A percentile compares a stretch with the other conserved stretches of the same genome.
Conservation (phyloP, 2,888 invertebrate species). For the Standfussiana lucernea region DNA sequence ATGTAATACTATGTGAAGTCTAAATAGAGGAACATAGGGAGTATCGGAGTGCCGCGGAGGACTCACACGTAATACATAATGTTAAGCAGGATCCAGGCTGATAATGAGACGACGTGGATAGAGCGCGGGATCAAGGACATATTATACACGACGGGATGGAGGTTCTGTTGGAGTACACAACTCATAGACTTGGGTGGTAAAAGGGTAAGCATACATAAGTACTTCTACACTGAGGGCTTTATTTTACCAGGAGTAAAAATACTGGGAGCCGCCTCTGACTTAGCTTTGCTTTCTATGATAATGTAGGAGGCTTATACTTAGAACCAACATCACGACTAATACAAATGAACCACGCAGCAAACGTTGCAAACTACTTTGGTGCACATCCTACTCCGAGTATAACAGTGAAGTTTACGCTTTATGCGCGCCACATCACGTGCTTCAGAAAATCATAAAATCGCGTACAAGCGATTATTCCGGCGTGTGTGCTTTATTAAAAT, state of each 20-base stretch:
- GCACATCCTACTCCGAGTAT: not conserved
- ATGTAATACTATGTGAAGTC: not conserved
- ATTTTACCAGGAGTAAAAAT: not conserved
- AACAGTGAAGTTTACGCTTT: not conserved
- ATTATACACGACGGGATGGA: not conserved
- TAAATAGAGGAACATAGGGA: not conserved
- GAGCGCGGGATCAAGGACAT: constrained; percentile 7
- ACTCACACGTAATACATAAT: constrained; percentile 7
- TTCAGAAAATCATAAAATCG: too few relatives aligned
- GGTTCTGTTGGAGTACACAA: not conserved
- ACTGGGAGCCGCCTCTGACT: not conserved
- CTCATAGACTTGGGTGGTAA: not conserved
- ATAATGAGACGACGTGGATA: constrained; percentile 2
- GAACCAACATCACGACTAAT: not conserved
- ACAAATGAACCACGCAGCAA: not conserved
- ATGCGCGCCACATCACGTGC: too few relatives aligned
- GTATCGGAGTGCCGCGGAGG: not conserved
- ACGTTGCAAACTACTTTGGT: not conserved
- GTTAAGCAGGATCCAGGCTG: constrained; percentile 16
- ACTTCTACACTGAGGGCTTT: not conserved
- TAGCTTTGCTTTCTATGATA: not conserved
- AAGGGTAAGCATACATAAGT: not conserved
- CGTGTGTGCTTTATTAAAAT: too few relatives aligned
- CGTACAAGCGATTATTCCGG: too few relatives aligned
- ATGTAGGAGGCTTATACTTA: not conserved